These are phyloP conservation scores for Arctia plantaginis DNA, from an alignment of 2,888 invertebrate genomes.

Conservation along the genomic window DNA sequence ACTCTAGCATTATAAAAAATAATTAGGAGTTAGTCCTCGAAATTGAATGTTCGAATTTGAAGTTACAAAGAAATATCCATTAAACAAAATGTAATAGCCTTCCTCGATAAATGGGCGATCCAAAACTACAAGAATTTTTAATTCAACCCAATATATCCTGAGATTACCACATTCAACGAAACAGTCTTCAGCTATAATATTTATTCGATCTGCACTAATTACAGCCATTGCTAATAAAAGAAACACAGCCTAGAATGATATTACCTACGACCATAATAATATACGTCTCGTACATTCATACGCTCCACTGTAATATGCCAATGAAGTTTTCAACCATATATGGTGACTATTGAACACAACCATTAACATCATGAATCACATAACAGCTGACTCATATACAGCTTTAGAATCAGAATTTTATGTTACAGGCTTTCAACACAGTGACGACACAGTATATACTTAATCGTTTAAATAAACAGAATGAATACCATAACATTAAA, in stretches of 20 bases:
- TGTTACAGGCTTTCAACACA: conserved; percentile 32
- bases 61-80: too few relatives aligned
- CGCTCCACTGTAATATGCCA: conserved; percentile 19
- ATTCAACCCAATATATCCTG: too few relatives aligned
- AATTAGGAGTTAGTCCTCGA: too few relatives aligned
- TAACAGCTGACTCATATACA: conserved; percentile 38
- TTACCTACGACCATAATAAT: conserved; percentile 3
- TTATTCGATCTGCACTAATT: not conserved
- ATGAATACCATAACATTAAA: not conserved
- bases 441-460: conserved; percentile 7
- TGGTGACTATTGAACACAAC: conserved; percentile 24
- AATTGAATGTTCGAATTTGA: too few relatives aligned
- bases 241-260: not conserved
- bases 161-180: too few relatives aligned
- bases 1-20: too few relatives aligned
- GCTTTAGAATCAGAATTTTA: conserved; percentile 18
- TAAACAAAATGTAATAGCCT: too few relatives aligned
- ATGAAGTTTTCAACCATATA: conserved; percentile 38
- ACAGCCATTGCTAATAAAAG: not conserved
- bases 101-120: too few relatives aligned
- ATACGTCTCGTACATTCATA: conserved; percentile 18
- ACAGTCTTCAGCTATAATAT: too few relatives aligned
- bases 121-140: too few relatives aligned
- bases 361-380: conserved; percentile 35
- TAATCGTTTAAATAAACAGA: not conserved